phyloP scores from a whole-genome alignment of 2,888 invertebrate species.

The Rhimphoctona megacephalus region DNA sequence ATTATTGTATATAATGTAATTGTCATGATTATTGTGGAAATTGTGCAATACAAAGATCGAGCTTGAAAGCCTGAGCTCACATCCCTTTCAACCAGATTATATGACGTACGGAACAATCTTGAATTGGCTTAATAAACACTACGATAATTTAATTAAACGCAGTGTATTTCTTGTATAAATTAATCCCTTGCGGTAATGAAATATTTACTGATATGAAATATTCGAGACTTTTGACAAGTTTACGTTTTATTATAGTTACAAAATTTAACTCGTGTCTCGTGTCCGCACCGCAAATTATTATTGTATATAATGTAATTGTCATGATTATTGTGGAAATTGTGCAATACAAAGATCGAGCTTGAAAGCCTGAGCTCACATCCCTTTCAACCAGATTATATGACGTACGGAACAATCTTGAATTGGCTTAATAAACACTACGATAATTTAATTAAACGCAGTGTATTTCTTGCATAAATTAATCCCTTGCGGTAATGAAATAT shows the following conservation, averaged over 20 bases:
- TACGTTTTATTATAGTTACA: too few relatives aligned
- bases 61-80: not conserved
- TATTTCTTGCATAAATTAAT: slow-evolving; percentile 38
- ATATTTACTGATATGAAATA: slow-evolving; percentile 10
- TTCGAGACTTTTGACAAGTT: not conserved
- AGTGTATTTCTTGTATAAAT: slow-evolving; percentile 20
- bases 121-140: slow-evolving; percentile 61
- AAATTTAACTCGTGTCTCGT: too few relatives aligned
- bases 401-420: slow-evolving; percentile 28
- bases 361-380: not conserved
- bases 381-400: slow-evolving; percentile 38
- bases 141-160: slow-evolving; percentile 57
- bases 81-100: slow-evolving; percentile 38
- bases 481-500: slow-evolving; percentile 18
- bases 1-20: slow-evolving; percentile 50
- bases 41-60: slow-evolving; percentile 50
- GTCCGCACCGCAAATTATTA: slow-evolving; percentile 64
- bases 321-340: slow-evolving; percentile 58
- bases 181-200: slow-evolving; percentile 22
- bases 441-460: slow-evolving; percentile 51
- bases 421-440: slow-evolving; percentile 62
- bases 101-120: slow-evolving; percentile 20
- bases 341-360: slow-evolving; percentile 47
- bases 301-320: slow-evolving; percentile 48
- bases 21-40: slow-evolving; percentile 60